These are phyloP conservation scores for Penaeus indicus DNA, from an alignment of 1,140 invertebrate species.

Conservation along the genomic window DNA sequence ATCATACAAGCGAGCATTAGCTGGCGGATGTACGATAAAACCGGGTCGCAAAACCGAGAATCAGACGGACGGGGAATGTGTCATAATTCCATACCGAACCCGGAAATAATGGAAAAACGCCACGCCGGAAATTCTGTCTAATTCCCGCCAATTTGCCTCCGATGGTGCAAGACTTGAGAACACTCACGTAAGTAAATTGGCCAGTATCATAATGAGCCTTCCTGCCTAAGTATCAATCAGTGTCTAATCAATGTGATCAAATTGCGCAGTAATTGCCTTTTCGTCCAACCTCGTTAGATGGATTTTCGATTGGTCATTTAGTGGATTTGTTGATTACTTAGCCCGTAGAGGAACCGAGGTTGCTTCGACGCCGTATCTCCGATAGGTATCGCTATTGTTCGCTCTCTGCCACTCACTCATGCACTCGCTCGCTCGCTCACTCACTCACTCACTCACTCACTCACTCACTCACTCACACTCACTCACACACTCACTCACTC, in stretches of 20 bases:
- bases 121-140: conserved; percentile 22
- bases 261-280: conserved; percentile 51
- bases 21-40: conserved; percentile 32
- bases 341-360: too few species aligned
- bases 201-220: conserved; percentile 43
- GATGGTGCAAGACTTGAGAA: conserved; percentile 54
- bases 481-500: not conserved
- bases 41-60: conserved; percentile 29
- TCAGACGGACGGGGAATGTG: conserved; percentile 36
- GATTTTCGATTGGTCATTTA: not conserved
- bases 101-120: conserved; percentile 25
- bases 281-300: conserved; percentile 19
- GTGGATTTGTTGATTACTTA: too few species aligned
- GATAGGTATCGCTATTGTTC: not conserved
- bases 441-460: not conserved
- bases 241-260: conserved; percentile 58
- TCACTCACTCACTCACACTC: not conserved
- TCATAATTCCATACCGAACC: conserved; percentile 38
- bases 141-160: conserved; percentile 37
- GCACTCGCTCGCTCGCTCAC: not conserved
- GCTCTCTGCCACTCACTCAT: conserved; percentile 4
- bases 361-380: not conserved
- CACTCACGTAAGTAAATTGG: conserved; percentile 50
- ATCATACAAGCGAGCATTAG: not conserved
- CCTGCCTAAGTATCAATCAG: conserved; percentile 51